These are phyloP conservation scores for Syngnathoides biaculeatus DNA, from an alignment of 2,113 vertebrate species.

Conservation along the genomic window DNA sequence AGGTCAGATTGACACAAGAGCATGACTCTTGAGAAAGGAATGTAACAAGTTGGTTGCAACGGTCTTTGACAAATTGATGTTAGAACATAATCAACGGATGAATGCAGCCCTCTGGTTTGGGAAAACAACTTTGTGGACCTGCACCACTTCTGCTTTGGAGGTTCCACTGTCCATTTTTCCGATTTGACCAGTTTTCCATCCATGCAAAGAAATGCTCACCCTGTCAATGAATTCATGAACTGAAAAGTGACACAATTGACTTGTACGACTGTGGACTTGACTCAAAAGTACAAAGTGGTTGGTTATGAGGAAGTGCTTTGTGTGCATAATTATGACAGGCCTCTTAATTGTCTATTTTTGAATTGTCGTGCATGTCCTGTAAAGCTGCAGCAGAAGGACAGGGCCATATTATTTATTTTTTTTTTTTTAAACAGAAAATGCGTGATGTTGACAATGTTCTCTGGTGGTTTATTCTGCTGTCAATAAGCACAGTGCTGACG, in stretches of 20 bases:
- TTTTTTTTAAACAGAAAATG: not conserved
- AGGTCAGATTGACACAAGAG: not conserved
- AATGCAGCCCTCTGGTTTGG: not conserved
- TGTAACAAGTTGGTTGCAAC: not conserved
- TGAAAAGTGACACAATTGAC: constrained; percentile 28
- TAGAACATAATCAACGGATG: not conserved
- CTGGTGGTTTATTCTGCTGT: constrained; percentile 66
- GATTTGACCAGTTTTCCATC: constrained; percentile 5
- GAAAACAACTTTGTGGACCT: not conserved
- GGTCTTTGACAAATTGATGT: not conserved
- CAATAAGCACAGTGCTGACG: constrained; percentile 63
- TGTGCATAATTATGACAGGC: not conserved
- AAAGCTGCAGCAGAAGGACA: constrained; percentile 46
- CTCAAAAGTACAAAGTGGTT: constrained; percentile 22
- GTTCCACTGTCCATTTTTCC: not conserved
- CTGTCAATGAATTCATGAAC: constrained; percentile 53
- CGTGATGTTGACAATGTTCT: constrained; percentile 23
- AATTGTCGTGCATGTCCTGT: constrained; percentile 66
- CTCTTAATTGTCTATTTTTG: not conserved
- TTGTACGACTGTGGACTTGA: constrained; percentile 19
- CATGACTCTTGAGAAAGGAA: not conserved
- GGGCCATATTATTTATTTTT: constrained; percentile 31
- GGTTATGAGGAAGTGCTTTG: constrained; percentile 45
- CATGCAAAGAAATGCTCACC: constrained; percentile 62
- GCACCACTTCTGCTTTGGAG: not conserved